phyloP scores from a whole-genome alignment of 2,797 vertebrate genomes.

The Spinibarbus caldwelli region DNA sequence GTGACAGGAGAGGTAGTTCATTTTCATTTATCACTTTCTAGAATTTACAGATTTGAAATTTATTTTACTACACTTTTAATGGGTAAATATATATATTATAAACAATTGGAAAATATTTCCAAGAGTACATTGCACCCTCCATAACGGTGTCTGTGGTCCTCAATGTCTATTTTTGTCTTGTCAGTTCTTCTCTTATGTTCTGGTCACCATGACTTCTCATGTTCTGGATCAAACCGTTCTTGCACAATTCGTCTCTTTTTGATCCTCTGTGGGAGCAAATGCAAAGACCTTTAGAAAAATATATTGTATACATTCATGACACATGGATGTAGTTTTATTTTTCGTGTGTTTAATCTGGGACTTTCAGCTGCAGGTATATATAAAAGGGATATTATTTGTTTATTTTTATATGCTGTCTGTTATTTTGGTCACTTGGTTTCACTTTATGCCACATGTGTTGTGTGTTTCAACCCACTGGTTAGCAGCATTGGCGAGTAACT shows the following conservation, averaged over 20 bases:
- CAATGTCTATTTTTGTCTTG: slow-evolving; percentile 11
- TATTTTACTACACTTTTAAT: not conserved
- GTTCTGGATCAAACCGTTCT: not conserved
- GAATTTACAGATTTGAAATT: not conserved
- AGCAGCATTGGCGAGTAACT: too few relatives aligned
- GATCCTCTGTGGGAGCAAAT: not conserved
- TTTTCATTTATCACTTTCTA: not conserved
- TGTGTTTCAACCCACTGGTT: too few relatives aligned
- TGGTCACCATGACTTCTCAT: not conserved
- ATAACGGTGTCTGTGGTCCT: not conserved
- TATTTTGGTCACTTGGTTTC: too few relatives aligned
- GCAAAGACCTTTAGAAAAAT: not conserved
- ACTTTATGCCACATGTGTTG: too few relatives aligned
- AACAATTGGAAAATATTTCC: not conserved
- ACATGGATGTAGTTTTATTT: not conserved
- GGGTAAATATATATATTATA: not conserved
- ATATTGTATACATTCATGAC: not conserved
- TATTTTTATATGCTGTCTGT: too few relatives aligned
- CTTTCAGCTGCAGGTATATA: not conserved
- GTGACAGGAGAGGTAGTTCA: too few relatives aligned
- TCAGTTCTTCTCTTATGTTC: not conserved
- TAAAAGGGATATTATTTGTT: too few relatives aligned
- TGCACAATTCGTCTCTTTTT: not conserved
- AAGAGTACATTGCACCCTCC: not conserved
- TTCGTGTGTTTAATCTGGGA: not conserved